phyloP scores from a whole-genome alignment of 2,113 vertebrate genomes.

The Echinops telfairi region DNA sequence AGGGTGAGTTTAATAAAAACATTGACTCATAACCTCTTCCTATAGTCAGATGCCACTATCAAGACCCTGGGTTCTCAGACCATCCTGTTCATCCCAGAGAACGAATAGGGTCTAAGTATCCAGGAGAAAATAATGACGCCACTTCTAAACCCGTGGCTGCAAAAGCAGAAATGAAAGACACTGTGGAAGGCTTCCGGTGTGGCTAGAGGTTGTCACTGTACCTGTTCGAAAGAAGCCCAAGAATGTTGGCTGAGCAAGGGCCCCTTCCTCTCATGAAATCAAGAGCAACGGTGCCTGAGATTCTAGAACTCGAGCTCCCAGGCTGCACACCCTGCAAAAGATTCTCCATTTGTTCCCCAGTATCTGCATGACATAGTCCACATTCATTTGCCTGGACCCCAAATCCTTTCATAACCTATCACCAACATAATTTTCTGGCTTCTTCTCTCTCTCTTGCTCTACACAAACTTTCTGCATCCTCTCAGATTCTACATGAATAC shows the following conservation, averaged over 20 bases:
- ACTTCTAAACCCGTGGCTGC: neutral
- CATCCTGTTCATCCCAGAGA: neutral
- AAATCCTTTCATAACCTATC: neutral
- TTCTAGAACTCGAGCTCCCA: neutral
- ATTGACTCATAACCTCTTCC: neutral
- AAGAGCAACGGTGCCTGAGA: neutral
- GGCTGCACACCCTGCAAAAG: neutral
- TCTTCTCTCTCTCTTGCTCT: neutral
- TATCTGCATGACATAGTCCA: neutral
- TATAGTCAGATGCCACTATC: neutral
- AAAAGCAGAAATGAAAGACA: neutral
- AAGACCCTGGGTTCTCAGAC: neutral
- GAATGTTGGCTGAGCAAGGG: neutral
- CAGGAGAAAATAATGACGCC: neutral
- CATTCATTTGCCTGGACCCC: conserved; percentile 8
- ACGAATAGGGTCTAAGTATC: neutral
- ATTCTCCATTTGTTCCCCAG: neutral
- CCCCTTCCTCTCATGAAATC: neutral
- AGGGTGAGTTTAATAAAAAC: neutral
- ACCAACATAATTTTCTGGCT: neutral
- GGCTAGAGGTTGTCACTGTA: neutral
- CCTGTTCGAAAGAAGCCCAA: neutral
- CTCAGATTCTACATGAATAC: neutral
- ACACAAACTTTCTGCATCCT: neutral
- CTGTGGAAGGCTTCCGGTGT: neutral